Conservation (phyloP, 2,888 invertebrate genomes). For the Nudaria mundana region DNA sequence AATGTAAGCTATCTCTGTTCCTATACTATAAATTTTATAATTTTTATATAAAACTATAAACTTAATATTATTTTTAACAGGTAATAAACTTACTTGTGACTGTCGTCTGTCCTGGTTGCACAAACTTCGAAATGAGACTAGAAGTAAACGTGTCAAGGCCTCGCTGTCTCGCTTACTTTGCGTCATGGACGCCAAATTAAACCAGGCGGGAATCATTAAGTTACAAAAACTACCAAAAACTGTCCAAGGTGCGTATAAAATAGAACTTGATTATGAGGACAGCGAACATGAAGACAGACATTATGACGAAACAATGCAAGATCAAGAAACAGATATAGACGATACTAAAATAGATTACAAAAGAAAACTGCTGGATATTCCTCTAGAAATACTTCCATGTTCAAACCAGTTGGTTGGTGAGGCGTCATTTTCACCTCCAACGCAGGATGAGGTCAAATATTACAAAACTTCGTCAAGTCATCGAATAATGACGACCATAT, state of each 20-base stretch:
- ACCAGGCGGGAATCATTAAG: conserved; percentile 40
- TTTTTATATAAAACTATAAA: too few relatives aligned
- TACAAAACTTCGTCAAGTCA: conserved; percentile 59
- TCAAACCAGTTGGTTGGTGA: conserved; percentile 61
- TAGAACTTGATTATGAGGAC: conserved; percentile 53
- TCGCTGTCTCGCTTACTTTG: conserved; percentile 86
- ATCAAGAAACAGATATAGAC: conserved; percentile 56
- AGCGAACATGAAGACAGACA: conserved; percentile 56
- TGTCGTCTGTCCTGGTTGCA: conserved; percentile 91
- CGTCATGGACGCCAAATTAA: conserved; percentile 77
- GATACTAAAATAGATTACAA: conserved; percentile 59
- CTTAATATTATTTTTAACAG: conserved; percentile 80
- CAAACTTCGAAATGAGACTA: conserved; percentile 87
- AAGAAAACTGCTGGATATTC: conserved; percentile 63
- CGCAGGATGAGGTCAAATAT: conserved; percentile 73
- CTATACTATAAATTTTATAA: too few relatives aligned
- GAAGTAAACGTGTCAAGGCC: conserved; percentile 84
- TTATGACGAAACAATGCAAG: conserved; percentile 69
- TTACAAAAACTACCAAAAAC: conserved; percentile 38
- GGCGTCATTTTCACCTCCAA: conserved; percentile 64
- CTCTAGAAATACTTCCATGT: conserved; percentile 62
- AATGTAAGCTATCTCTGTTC: too few relatives aligned
- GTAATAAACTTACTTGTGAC: conserved; percentile 90
- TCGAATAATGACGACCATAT: conserved; percentile 25
- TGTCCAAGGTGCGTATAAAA: conserved; percentile 41